Percentiles rank a stretch among this genome's conserved stretches.
phyloP scores from a whole-genome alignment of 1,140 invertebrate genomes.

The Scaptodrosophila lebanonensis region DNA sequence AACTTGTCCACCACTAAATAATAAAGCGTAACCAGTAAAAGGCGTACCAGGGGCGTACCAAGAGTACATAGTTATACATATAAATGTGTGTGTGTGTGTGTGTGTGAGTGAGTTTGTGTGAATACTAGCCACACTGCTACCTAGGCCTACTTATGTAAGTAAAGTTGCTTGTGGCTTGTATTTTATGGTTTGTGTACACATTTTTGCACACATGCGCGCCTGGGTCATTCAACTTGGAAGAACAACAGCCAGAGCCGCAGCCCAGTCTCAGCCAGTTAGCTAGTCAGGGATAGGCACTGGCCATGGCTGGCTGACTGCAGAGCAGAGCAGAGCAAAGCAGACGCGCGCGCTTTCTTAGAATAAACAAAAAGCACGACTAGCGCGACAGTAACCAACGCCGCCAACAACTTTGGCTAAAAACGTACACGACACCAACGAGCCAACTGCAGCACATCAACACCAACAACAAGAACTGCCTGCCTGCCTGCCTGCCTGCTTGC shows the following conservation, averaged over 20 bases:
- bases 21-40: slow-evolving; percentile 74
- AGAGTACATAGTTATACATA: slow-evolving; percentile 3
- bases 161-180: slow-evolving; percentile 65
- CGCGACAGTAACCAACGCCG: slow-evolving; percentile 48
- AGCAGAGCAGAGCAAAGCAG: slow-evolving; percentile 31
- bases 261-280: slow-evolving; percentile 34
- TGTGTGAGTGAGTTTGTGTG: slow-evolving; percentile 3
- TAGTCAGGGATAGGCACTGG: slow-evolving; percentile 47
- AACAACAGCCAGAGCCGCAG: slow-evolving; percentile 8
- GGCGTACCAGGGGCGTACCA: slow-evolving; percentile 49
- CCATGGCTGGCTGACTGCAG: slow-evolving; percentile 41
- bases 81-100: slow-evolving; percentile 13
- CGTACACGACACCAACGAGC: slow-evolving; percentile 38
- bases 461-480: slow-evolving; percentile 33
- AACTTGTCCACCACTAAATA: slow-evolving; percentile 46
- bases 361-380: slow-evolving; percentile 72
- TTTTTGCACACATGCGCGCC: slow-evolving; percentile 73
- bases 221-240: slow-evolving; percentile 67
- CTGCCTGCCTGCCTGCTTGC: slow-evolving; percentile 2
- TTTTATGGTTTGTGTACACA: slow-evolving; percentile 75
- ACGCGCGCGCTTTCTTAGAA: slow-evolving; percentile 69
- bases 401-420: slow-evolving; percentile 55
- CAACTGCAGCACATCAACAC: slow-evolving; percentile 51
- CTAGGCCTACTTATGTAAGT: slow-evolving; percentile 72
- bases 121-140: slow-evolving; percentile 19